Evolutionary conservation across 2,797 vertebrate genomes (phyloP).

Genomic region (Pterois miles): DNA sequence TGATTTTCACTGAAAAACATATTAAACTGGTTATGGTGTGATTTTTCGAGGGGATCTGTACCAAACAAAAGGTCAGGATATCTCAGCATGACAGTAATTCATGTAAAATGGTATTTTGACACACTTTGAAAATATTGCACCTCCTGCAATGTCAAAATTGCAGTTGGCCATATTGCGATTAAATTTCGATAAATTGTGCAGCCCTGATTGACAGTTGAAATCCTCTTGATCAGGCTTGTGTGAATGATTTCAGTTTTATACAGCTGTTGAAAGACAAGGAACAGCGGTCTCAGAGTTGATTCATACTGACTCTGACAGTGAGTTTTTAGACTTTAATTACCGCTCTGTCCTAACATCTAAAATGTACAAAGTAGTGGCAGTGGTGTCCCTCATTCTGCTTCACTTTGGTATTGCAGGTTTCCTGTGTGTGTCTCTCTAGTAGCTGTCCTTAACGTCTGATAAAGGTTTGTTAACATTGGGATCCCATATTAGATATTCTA

Average conservation of each 20-base stretch:
- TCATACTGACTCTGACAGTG: neutral
- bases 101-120: too few relatives aligned
- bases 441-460: constrained; percentile 16
- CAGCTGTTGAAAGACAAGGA: neutral
- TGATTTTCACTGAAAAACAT: too few relatives aligned
- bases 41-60: too few relatives aligned
- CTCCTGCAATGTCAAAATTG: too few relatives aligned
- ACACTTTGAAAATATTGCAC: too few relatives aligned
- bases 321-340: neutral
- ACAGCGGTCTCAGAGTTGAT: neutral
- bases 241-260: neutral
- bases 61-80: too few relatives aligned
- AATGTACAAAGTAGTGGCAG: neutral
- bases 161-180: too few relatives aligned
- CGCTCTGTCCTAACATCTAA: constrained; percentile 11
- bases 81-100: too few relatives aligned
- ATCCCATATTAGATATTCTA: constrained; percentile 55
- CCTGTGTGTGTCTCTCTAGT: constrained; percentile 12
- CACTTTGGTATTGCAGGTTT: constrained; percentile 1
- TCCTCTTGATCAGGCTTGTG: neutral
- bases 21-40: too few relatives aligned
- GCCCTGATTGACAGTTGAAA: neutral
- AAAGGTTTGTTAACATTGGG: constrained; percentile 66
- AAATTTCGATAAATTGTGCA: too few relatives aligned
- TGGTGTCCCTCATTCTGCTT: constrained; percentile 5